Base-by-base conservation (phyloP, 2,888 invertebrate species). In the Chrysolina oricalcia region DNA sequence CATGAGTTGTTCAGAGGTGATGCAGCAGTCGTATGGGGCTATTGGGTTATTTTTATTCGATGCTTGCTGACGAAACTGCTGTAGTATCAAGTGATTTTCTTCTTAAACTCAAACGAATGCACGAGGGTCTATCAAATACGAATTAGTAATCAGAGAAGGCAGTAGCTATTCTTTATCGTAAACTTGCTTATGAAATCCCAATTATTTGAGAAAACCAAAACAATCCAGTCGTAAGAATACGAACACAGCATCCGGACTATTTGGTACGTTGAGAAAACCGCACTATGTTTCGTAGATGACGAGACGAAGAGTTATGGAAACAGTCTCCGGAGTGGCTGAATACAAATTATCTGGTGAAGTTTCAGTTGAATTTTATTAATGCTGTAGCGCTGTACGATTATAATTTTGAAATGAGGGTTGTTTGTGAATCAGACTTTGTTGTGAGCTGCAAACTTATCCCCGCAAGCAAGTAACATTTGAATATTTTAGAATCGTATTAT, bases 231-330 rank as follows among this genome's bases (percentile, higher is more conserved):
- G 27, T 15, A 23, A 15, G 15, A 59, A 27, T 59, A 10, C 13
- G 8, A 59, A 15, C 6, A n/a, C 2, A 6, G 13, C 8, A 13
- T n/a, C 27, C 59, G 59, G 59, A n/a, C 19, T 53, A 59, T n/a
- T 15, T 59, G 15, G 11, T n/a, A 15, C 4, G 10, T 17, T 13
- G 11, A 21, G 19, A 11, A 23, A 59, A 59, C 59, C 59, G 59
- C 59, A n/a, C 59, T n/a, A 59, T 59, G 35, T 23, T 59, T 53
- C 11, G 53, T 21, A 53, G 19, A 53, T 53, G 53, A 21, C 53
- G 21, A 53, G 53, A 59, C 59, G 23, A 59, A 59, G n/a, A 59
- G 27, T 17, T 59, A 27, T 59, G 27, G 35, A 59, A 59, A 27
- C 59, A 59, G 59, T 27, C 27, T n/a, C 35, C 27, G 59, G 59